A percentile compares a stretch with the other conserved stretches of the same genome.
Evolutionary conservation across 2,797 vertebrate species (phyloP).

Genomic region (Hoplostethus atlanticus): DNA sequence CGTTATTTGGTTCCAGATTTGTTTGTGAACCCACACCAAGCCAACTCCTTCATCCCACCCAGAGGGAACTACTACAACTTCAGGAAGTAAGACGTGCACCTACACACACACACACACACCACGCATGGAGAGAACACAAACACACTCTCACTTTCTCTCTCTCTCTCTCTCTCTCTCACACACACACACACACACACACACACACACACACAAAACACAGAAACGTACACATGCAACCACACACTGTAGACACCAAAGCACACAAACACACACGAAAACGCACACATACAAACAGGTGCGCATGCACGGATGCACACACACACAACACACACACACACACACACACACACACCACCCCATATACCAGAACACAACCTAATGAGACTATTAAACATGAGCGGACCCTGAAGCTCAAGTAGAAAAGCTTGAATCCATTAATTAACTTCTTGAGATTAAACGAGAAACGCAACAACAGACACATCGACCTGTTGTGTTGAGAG

Average conservation of each 20-base stretch:
- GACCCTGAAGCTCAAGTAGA: background rate
- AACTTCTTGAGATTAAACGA: background rate
- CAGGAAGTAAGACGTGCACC: slow-evolving; percentile 60
- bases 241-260: background rate
- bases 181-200: background rate
- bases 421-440: background rate
- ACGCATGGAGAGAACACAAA: background rate
- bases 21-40: slow-evolving; percentile 73
- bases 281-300: background rate
- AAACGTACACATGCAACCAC: too few relatives aligned
- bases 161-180: background rate
- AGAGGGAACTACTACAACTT: slow-evolving; percentile 54
- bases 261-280: slow-evolving; percentile 2
- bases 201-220: background rate
- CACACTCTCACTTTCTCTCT: background rate
- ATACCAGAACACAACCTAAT: slow-evolving; percentile 21
- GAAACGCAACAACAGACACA: background rate
- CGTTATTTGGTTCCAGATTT: slow-evolving; percentile 73
- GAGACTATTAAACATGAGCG: slow-evolving; percentile 31
- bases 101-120: slow-evolving; percentile 11
- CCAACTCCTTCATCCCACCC: slow-evolving; percentile 78
- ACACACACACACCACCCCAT: background rate
- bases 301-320: too few relatives aligned
- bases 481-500: background rate
- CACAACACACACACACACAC: background rate